phyloP scores from a whole-genome alignment of 2,888 invertebrate genomes.

The Hydroisotoma schaefferi region DNA sequence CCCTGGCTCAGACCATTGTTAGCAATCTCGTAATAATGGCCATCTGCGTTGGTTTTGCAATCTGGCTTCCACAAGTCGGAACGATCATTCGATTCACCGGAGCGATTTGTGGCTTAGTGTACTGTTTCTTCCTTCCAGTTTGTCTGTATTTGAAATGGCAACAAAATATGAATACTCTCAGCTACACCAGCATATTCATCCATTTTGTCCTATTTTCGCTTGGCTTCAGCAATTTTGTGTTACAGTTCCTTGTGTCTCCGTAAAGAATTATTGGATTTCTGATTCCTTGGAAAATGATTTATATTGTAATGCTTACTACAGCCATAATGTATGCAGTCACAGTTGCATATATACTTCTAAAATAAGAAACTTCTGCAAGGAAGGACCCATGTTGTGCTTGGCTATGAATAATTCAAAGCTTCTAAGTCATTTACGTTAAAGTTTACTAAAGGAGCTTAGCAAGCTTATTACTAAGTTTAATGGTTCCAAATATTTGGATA shows the following conservation, averaged over 20 bases:
- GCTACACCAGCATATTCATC: conserved; percentile 57
- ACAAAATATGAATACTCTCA: conserved; percentile 61
- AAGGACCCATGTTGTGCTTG: too few species aligned
- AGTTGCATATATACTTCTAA: too few species aligned
- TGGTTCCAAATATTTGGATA: too few species aligned
- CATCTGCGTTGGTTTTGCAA: conserved; percentile 74
- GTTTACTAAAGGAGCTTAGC: too few species aligned
- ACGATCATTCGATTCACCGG: conserved; percentile 85
- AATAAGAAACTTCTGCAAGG: too few species aligned
- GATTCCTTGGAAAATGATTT: too few species aligned
- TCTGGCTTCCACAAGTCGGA: conserved; percentile 79
- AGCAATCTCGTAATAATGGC: conserved; percentile 65
- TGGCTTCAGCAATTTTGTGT: conserved; percentile 70
- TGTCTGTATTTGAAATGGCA: conserved; percentile 70
- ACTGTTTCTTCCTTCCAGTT: conserved; percentile 80
- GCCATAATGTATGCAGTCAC: too few species aligned
- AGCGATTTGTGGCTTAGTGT: conserved; percentile 79
- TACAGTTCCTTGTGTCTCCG: conserved; percentile 70
- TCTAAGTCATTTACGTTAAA: too few species aligned
- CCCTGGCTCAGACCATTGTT: conserved; percentile 42
- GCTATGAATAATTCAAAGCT: too few species aligned
- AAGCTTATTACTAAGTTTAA: too few species aligned
- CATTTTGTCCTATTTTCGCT: conserved; percentile 66
- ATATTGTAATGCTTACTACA: too few species aligned
- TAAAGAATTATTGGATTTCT: too few species aligned